These are phyloP conservation scores for Osmerus mordax DNA, from an alignment of 2,113 vertebrate species.

Conservation along the genomic window DNA sequence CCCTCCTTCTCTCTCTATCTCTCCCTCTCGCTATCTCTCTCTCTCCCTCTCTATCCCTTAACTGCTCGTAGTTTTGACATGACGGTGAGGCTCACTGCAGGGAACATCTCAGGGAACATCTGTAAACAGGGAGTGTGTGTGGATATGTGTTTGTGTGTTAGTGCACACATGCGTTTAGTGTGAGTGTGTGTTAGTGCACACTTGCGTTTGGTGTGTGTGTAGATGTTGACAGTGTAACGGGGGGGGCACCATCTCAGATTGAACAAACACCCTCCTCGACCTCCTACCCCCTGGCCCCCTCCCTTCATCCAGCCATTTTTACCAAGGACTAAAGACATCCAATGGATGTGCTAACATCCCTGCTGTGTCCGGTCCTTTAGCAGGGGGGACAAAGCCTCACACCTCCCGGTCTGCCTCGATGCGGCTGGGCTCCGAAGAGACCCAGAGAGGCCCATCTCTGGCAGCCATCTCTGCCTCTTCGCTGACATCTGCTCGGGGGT, in stretches of 20 bases:
- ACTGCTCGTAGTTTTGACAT: conserved; percentile 34
- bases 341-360: conserved; percentile 51
- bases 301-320: conserved; percentile 34
- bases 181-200: neutral
- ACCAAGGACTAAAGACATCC: conserved; percentile 39
- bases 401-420: conserved; percentile 31
- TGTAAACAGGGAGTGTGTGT: conserved; percentile 43
- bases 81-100: conserved; percentile 23
- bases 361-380: conserved; percentile 47
- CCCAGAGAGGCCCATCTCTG: conserved; percentile 38
- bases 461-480: conserved; percentile 31
- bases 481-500: conserved; percentile 62
- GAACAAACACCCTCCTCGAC: conserved; percentile 2
- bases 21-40: neutral
- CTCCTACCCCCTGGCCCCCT: neutral
- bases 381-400: conserved; percentile 53
- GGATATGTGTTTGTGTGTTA: neutral
- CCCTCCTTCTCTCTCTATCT: neutral
- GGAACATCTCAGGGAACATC: conserved; percentile 24
- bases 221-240: no score
- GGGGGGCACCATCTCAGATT: no score
- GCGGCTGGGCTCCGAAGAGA: neutral
- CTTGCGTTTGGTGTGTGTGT: no score
- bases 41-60: neutral
- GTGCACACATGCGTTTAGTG: neutral